Evolutionary conservation across 2,797 vertebrate genomes (phyloP).

Genomic region (Buceros bicornis): DNA sequence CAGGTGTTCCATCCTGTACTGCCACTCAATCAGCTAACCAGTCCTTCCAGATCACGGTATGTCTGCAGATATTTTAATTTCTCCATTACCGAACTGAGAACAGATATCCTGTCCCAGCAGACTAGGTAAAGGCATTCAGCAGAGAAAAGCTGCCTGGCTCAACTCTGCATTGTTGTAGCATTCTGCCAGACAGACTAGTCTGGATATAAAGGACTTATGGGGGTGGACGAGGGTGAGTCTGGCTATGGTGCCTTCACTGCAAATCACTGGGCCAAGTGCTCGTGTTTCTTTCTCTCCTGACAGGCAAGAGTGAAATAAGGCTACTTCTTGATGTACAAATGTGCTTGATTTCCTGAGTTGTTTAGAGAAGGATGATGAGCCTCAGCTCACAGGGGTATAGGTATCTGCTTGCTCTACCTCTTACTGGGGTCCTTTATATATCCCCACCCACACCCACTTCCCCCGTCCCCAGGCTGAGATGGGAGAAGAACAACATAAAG

Average conservation of each 20-base stretch:
- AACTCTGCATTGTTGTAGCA: background rate
- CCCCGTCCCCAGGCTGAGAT: background rate
- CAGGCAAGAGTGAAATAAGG: background rate
- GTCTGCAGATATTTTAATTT: background rate
- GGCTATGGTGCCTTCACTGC: background rate
- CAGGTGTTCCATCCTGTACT: background rate
- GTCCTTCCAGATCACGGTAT: background rate
- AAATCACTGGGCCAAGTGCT: background rate
- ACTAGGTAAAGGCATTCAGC: background rate
- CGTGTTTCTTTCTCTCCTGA: background rate
- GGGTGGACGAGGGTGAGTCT: background rate
- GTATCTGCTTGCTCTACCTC: background rate
- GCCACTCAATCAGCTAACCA: background rate
- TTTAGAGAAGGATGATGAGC: background rate
- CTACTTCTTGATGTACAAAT: background rate
- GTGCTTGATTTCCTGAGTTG: background rate
- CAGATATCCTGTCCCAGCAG: background rate
- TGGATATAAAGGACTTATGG: background rate
- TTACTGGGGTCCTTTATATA: background rate
- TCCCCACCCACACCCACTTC: too few species aligned
- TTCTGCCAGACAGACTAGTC: background rate
- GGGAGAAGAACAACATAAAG: background rate
- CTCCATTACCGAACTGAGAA: background rate
- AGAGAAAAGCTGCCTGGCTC: background rate
- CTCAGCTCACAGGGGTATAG: background rate